Evolutionary conservation across 2,888 invertebrate species (phyloP).

Genomic region (Limnephilus rhombicus): DNA sequence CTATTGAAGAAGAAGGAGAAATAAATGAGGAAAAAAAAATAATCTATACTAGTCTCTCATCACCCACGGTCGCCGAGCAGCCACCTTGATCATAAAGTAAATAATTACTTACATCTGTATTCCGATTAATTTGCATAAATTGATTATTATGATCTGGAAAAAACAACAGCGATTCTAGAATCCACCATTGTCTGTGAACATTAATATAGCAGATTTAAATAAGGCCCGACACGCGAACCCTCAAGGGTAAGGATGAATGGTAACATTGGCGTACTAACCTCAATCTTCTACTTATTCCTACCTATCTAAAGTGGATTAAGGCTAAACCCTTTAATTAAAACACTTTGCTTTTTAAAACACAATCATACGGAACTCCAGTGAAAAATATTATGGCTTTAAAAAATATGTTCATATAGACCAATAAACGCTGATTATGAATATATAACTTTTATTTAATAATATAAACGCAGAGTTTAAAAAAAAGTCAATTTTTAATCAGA

Average conservation of each 20-base stretch:
- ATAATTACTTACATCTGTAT: slow-evolving; percentile 30
- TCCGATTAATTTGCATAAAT: slow-evolving; percentile 7
- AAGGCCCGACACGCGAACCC: not conserved
- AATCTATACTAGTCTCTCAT: too few relatives aligned
- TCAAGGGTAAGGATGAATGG: slow-evolving; percentile 21
- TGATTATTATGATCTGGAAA: slow-evolving; percentile 10
- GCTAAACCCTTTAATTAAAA: not conserved
- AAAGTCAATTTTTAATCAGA: too few relatives aligned
- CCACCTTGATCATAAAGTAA: slow-evolving; percentile 8
- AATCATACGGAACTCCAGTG: too few relatives aligned
- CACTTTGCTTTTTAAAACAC: not conserved
- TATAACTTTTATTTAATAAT: too few relatives aligned
- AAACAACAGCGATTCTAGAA: not conserved
- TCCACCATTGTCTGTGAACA: slow-evolving; percentile 14
- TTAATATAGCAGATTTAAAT: not conserved
- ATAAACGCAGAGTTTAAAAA: too few relatives aligned
- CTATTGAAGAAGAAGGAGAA: too few relatives aligned
- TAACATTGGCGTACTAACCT: slow-evolving; percentile 33
- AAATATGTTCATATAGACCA: too few relatives aligned
- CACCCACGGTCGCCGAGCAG: not conserved
- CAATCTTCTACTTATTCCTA: not conserved
- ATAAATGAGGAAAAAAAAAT: too few relatives aligned
- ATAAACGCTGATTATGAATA: too few relatives aligned
- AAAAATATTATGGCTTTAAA: too few relatives aligned
- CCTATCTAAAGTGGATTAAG: not conserved